These are phyloP conservation scores for Drosophila asahinai DNA, from an alignment of 1,140 invertebrate species.

Conservation along the genomic window DNA sequence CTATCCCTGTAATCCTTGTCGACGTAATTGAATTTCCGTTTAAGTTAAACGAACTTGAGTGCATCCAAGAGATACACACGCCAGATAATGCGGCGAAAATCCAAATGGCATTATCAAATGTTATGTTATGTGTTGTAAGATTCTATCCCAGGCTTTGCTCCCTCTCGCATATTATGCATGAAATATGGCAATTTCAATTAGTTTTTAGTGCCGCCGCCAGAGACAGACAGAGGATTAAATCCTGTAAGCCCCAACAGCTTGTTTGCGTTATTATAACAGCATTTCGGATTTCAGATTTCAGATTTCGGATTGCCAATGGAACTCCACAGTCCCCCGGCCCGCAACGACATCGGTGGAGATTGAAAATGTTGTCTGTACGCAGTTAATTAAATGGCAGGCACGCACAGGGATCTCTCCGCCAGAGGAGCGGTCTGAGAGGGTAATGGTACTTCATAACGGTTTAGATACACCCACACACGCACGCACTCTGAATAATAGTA, in stretches of 20 bases:
- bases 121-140: slow-evolving; percentile 39
- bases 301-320: slow-evolving; percentile 50
- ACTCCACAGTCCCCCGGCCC: slow-evolving; percentile 10
- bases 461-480: slow-evolving; percentile 26
- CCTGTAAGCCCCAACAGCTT: slow-evolving; percentile 58
- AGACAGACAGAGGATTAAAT: slow-evolving; percentile 55
- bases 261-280: slow-evolving; percentile 68
- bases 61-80: slow-evolving; percentile 1
- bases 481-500: slow-evolving; percentile 21
- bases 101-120: slow-evolving; percentile 50
- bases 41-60: background rate
- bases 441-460: slow-evolving; percentile 24
- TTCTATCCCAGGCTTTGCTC: slow-evolving; percentile 3
- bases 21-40: background rate
- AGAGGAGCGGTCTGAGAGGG: slow-evolving; percentile 13
- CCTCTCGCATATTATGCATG: slow-evolving; percentile 42
- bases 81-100: slow-evolving; percentile 36
- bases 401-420: slow-evolving; percentile 36
- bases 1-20: background rate
- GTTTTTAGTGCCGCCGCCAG: slow-evolving; percentile 56
- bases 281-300: slow-evolving; percentile 44
- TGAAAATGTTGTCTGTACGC: slow-evolving; percentile 57
- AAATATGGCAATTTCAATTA: slow-evolving; percentile 73
- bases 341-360: slow-evolving; percentile 20
- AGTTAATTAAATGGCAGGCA: slow-evolving; percentile 75